phyloP scores from a whole-genome alignment of 2,888 invertebrate species.

The Miltochrista miniata region DNA sequence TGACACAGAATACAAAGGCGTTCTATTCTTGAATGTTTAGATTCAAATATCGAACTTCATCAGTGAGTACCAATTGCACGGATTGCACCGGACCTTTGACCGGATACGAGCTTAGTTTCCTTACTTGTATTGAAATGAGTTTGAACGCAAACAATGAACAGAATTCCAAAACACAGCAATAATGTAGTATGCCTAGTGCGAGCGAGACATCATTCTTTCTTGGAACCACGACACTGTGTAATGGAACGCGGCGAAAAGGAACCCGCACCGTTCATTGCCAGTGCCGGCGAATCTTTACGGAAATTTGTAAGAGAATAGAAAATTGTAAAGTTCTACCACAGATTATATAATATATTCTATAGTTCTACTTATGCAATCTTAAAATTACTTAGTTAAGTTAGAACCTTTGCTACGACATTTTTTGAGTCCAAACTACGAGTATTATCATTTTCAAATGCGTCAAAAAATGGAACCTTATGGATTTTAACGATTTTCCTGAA shows the following conservation, averaged over 20 bases:
- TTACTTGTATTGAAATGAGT: slow-evolving; percentile 69
- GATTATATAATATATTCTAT: too few relatives aligned
- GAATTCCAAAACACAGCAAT: slow-evolving; percentile 76
- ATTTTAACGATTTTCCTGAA: too few relatives aligned
- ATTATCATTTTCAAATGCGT: too few relatives aligned
- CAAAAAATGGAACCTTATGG: too few relatives aligned
- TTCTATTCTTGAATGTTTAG: background rate
- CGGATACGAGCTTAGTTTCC: slow-evolving; percentile 63
- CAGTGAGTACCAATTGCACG: slow-evolving; percentile 17
- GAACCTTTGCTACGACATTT: too few relatives aligned
- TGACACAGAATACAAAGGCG: background rate
- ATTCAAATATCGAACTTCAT: background rate
- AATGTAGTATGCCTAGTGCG: slow-evolving; percentile 72
- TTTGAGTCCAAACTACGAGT: too few relatives aligned
- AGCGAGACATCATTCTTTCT: slow-evolving; percentile 76
- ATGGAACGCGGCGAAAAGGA: slow-evolving; percentile 74
- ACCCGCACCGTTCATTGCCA: slow-evolving; percentile 47
- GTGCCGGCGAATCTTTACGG: slow-evolving; percentile 39
- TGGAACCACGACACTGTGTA: slow-evolving; percentile 72
- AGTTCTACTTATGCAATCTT: too few relatives aligned
- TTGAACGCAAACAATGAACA: slow-evolving; percentile 74
- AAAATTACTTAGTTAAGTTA: too few relatives aligned
- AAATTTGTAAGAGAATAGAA: slow-evolving; percentile 14
- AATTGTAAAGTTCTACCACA: too few relatives aligned
- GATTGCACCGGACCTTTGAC: slow-evolving; percentile 65